Evolutionary conservation across 1,140 invertebrate genomes (phyloP), one percentile per base, ranked within the genome.

Genomic region (Solenopsis invicta): DNA sequence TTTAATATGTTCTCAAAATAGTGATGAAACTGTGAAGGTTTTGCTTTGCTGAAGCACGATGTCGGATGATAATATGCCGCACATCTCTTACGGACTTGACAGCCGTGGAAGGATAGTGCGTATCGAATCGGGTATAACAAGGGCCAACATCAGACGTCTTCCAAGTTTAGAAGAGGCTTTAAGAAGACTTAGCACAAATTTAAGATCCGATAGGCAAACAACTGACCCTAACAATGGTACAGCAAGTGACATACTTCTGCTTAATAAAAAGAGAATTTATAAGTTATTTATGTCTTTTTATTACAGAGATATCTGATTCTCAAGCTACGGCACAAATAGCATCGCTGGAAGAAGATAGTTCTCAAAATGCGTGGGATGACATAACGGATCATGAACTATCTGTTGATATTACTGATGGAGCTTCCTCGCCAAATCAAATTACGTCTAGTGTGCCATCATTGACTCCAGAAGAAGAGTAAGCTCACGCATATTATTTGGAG

Each of bases 401-500:
- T 18, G 89, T 89, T 50, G 95, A 95, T 85, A 91, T 94, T 48
- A 95, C 94, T 59, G 95, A 95, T 90, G 94, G 94, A 52, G 92
- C 93, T 67, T 93, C 93, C 34, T 94, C 94, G 10, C 93, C 93
- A 18, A 93, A 92, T 88, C 93, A 94, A 82, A 93, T 92, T 16
- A 93, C 94, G 64, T 89, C 92, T 54, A 94, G 92, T 86, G 89
- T 92, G 74, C 88, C 92, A 64, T 91, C 92, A 24, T 86, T 94
- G 78, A 95, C 92, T 50, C 89, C 92, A 8, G 94, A 95, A n/a
- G 95, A 95, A 52, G 94, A 95, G 95, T 95, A 92, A 91, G 92
- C 56, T 54, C 1, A 56, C 56, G 21, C 66, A 64, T 82, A 82
- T 50, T 69, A n/a, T 66, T 24, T 71, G 1, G 16, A 71, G 13